Evolutionary conservation across 2,797 vertebrate genomes (phyloP).

Genomic region (Malurus leucopterus): DNA sequence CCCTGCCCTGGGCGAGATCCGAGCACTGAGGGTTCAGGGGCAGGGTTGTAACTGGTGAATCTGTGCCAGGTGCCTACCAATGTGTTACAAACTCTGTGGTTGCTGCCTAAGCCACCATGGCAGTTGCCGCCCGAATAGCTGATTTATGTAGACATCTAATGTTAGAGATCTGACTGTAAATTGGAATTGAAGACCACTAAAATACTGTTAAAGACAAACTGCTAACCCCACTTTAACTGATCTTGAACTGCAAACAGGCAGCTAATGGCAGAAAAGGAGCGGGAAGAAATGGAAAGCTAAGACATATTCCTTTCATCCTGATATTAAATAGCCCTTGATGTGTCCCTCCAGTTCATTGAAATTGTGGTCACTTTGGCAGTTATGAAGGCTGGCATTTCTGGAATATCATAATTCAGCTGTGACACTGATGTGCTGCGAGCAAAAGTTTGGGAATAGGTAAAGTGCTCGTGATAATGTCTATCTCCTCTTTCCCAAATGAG

Average conservation of each 20-base stretch:
- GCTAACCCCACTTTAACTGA: neutral
- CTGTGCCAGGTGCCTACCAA: accelerated
- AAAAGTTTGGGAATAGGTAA: neutral
- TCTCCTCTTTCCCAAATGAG: neutral
- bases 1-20: neutral
- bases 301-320: neutral
- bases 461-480: neutral
- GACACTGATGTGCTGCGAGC: slow-evolving; percentile 7
- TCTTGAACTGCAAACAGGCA: neutral
- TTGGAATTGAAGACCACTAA: neutral
- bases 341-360: slow-evolving; percentile 18
- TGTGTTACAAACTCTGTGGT: accelerated
- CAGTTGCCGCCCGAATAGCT: neutral
- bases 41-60: neutral
- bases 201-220: neutral
- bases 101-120: neutral
- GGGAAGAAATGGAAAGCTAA: neutral
- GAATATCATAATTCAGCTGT: neutral
- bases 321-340: neutral
- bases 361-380: slow-evolving; percentile 3
- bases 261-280: neutral
- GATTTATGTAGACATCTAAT: neutral
- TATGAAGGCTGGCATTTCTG: neutral
- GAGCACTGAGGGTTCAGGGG: neutral
- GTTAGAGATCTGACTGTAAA: neutral